Conservation (phyloP, 2,888 invertebrate genomes). For the Abscondita cerata region DNA sequence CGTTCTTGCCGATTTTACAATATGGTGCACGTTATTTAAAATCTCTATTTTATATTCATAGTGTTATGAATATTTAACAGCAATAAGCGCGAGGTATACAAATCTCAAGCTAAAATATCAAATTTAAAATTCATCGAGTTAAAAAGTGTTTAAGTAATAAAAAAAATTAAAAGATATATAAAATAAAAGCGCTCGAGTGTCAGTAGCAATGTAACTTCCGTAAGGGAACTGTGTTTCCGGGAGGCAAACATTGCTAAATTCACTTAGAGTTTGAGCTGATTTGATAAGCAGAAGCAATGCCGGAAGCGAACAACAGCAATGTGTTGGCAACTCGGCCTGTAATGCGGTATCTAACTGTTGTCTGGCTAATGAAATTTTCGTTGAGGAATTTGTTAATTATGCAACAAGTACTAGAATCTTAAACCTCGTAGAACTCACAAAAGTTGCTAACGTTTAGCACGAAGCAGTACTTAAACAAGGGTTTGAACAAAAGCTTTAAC, state of each 20-base stretch:
- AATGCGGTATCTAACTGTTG: conserved; percentile 38
- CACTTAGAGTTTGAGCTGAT: conserved; percentile 44
- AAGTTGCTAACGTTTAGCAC: conserved; percentile 2
- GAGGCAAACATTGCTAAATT: conserved; percentile 42
- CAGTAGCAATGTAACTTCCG: conserved; percentile 40
- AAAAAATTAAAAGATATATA: conserved; percentile 13
- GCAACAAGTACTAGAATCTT: conserved; percentile 33
- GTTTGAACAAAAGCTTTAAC: conserved; percentile 19
- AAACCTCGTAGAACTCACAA: conserved; percentile 25
- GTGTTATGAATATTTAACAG: conserved; percentile 36
- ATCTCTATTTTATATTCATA: conserved; percentile 34
- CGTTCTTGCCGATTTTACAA: conserved; percentile 18
- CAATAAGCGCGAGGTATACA: conserved; percentile 31
- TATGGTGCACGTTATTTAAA: conserved; percentile 28
- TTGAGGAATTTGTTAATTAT: conserved; percentile 35
- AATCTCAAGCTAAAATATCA: conserved; percentile 22
- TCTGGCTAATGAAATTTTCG: conserved; percentile 37
- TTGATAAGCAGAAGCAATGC: conserved; percentile 41
- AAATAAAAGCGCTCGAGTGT: conserved; percentile 33
- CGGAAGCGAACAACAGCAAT: conserved; percentile 40
- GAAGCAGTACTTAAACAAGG: conserved; percentile 23
- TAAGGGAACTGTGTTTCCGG: conserved; percentile 37
- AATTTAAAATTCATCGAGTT: conserved; percentile 35
- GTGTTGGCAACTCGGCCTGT: conserved; percentile 37
- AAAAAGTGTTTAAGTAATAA: conserved; percentile 23